Conservation (phyloP, 2,888 invertebrate species). For the Malacosoma neustria region DNA sequence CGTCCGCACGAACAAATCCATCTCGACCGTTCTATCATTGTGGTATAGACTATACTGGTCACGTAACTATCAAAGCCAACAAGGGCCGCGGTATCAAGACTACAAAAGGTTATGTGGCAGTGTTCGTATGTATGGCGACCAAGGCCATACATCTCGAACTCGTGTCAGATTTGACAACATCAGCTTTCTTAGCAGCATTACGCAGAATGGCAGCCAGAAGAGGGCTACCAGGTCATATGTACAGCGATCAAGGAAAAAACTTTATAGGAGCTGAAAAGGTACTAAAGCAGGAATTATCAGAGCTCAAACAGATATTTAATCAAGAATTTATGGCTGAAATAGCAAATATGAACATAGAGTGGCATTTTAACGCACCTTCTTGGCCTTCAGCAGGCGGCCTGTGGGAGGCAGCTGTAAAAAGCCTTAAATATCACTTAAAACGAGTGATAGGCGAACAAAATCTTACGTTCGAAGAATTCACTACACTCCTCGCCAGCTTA, state of each 20-base stretch:
- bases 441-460: conserved; percentile 2
- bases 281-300: conserved; percentile 8
- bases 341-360: conserved; percentile 11
- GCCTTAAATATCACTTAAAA: conserved; percentile 14
- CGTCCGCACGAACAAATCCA: conserved; percentile 13
- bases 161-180: conserved; percentile 21
- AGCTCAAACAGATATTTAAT: neutral
- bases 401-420: conserved; percentile 17
- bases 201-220: conserved; percentile 13
- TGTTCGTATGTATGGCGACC: conserved; percentile 19
- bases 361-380: conserved; percentile 18
- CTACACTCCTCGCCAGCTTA: neutral
- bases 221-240: conserved; percentile 13
- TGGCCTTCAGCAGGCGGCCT: conserved; percentile 15
- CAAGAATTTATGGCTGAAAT: neutral
- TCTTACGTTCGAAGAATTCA: neutral
- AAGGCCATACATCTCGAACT: conserved; percentile 25
- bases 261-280: conserved; percentile 16
- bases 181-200: conserved; percentile 18
- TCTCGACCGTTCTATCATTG: conserved; percentile 15
- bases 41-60: conserved; percentile 21
- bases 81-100: conserved; percentile 17
- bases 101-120: conserved; percentile 15
- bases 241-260: conserved; percentile 18
- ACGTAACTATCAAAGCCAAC: conserved; percentile 12